A percentile compares a stretch with the other conserved stretches of the same genome.
Evolutionary conservation across 1,140 invertebrate species (phyloP).

Genomic region (Zaprionus gabonicus): DNA sequence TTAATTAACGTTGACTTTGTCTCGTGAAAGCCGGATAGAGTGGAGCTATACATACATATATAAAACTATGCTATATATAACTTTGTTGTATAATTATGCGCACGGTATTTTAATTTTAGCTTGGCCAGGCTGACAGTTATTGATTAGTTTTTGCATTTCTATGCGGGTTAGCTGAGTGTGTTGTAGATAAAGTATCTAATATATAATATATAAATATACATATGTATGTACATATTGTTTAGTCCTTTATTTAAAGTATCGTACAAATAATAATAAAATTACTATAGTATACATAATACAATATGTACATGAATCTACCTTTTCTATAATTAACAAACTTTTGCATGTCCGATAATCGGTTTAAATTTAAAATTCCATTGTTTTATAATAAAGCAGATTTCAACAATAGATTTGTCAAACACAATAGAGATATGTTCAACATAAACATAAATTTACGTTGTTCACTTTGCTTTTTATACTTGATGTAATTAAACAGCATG

Average conservation of each 20-base stretch:
- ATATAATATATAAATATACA: no score
- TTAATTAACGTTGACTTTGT: conserved; percentile 3
- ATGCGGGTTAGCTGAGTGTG: not conserved
- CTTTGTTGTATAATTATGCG: not conserved
- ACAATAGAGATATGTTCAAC: not conserved
- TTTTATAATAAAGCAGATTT: not conserved
- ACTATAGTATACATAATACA: no score
- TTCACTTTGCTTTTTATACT: not conserved
- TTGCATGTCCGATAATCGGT: not conserved
- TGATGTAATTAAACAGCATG: not conserved
- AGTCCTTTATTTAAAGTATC: no score
- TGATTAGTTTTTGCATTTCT: not conserved
- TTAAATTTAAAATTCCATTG: not conserved
- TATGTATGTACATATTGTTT: no score
- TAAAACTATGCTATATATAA: not conserved
- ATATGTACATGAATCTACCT: not conserved
- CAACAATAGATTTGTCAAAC: not conserved
- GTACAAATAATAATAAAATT: not conserved
- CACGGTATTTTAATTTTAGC: not conserved
- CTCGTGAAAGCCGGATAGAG: not conserved
- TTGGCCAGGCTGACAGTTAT: not conserved
- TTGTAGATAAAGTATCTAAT: no score
- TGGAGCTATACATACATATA: not conserved
- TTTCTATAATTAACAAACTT: not conserved
- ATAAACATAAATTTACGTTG: not conserved